These are phyloP conservation scores for Ectemnius continuus DNA, from an alignment of 2,888 invertebrate species.

Conservation along the genomic window DNA sequence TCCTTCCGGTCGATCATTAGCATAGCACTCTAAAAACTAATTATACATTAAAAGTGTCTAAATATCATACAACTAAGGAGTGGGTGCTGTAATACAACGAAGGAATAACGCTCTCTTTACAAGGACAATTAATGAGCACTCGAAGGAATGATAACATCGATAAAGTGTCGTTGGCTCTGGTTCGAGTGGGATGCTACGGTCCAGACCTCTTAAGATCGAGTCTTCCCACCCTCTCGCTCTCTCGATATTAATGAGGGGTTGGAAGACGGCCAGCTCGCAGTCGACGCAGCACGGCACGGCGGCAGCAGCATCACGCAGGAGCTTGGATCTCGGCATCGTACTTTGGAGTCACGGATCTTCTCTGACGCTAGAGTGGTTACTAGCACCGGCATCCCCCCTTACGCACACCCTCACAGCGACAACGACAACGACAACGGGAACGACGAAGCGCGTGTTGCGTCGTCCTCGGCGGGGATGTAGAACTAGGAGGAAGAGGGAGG, in stretches of 20 bases:
- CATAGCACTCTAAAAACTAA: too few species aligned
- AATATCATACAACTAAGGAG: too few species aligned
- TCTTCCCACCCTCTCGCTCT: conserved; percentile 28
- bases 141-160: too few species aligned
- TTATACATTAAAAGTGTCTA: too few species aligned
- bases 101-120: background rate
- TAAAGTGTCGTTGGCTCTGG: conserved; percentile 27
- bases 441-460: background rate
- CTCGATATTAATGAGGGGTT: conserved; percentile 67
- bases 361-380: conserved; percentile 1
- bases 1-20: too few species aligned
- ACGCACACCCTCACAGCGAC: background rate
- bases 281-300: background rate
- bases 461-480: conserved; percentile 13
- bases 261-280: conserved; percentile 50
- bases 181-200: conserved; percentile 21
- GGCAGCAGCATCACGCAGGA: background rate
- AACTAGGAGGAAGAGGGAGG: conserved; percentile 39
- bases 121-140: too few species aligned
- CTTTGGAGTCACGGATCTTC: background rate
- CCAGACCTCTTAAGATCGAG: conserved; percentile 56
- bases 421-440: background rate
- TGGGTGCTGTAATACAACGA: too few species aligned
- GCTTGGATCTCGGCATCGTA: background rate
- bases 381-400: background rate